Evolutionary conservation across 2,113 vertebrate genomes (phyloP).

Genomic region (Dasyurus viverrinus): DNA sequence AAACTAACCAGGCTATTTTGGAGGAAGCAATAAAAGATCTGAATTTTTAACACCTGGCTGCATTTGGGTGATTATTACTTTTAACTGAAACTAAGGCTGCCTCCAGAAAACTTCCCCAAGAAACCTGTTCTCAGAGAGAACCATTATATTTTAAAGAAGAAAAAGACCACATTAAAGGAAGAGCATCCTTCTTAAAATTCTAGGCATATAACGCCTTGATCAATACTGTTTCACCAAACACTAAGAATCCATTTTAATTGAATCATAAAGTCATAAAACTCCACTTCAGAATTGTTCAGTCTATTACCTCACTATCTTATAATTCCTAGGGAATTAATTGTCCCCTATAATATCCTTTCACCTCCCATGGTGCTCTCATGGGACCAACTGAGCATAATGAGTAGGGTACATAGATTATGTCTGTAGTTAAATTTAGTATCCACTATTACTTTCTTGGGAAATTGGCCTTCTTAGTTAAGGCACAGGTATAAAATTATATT

Average conservation of each 20-base stretch:
- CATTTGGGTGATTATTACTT: too few relatives aligned
- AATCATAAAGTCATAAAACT: neutral
- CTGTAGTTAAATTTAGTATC: neutral
- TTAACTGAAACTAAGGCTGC: too few relatives aligned
- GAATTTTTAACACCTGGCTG: too few relatives aligned
- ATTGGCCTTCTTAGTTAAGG: neutral
- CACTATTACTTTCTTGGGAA: neutral
- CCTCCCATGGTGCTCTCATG: neutral
- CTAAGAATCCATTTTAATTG: neutral
- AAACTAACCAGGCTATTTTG: too few relatives aligned
- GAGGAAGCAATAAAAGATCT: too few relatives aligned
- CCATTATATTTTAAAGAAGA: too few relatives aligned
- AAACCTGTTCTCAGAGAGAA: too few relatives aligned
- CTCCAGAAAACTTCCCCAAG: too few relatives aligned
- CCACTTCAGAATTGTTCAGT: neutral
- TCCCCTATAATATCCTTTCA: neutral
- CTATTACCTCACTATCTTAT: neutral
- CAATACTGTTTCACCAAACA: neutral
- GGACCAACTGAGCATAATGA: neutral
- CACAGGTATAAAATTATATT: neutral
- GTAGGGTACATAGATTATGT: neutral
- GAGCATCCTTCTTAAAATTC: neutral
- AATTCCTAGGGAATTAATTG: neutral
- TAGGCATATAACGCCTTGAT: neutral
- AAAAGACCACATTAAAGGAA: too few relatives aligned